Conservation (phyloP, 2,888 invertebrate species). For the Cylloceria caligata region DNA sequence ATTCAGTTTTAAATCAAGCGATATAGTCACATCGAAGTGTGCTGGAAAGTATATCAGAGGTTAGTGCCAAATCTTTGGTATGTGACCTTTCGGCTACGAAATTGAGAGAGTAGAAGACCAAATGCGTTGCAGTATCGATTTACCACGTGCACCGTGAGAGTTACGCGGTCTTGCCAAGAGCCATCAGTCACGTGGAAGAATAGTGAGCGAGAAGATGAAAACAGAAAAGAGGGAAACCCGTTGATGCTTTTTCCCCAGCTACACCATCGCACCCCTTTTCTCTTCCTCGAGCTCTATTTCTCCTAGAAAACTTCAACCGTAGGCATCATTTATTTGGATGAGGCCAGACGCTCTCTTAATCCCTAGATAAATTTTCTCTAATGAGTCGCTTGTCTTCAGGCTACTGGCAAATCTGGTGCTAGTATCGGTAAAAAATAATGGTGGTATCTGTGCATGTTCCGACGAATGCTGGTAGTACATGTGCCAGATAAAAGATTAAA, state of each 20-base stretch:
- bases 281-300: conserved; percentile 34
- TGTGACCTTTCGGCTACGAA: conserved; percentile 29
- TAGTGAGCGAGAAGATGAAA: conserved; percentile 54
- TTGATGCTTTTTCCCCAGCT: conserved; percentile 51
- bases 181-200: conserved; percentile 63
- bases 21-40: not conserved
- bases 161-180: conserved; percentile 60
- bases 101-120: conserved; percentile 26
- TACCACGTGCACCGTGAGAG: conserved; percentile 48
- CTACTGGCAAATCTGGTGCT: conserved; percentile 1
- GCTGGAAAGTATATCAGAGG: conserved; percentile 56
- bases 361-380: conserved; percentile 58
- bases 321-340: conserved; percentile 65
- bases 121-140: conserved; percentile 51
- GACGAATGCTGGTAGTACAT: not conserved
- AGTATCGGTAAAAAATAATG: conserved; percentile 20
- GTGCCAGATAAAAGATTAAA: conserved; percentile 6
- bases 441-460: not conserved
- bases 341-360: conserved; percentile 56
- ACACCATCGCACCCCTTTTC: conserved; percentile 47
- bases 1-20: conserved; percentile 32
- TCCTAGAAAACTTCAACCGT: conserved; percentile 56
- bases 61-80: conserved; percentile 57
- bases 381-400: conserved; percentile 37
- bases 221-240: conserved; percentile 58